phyloP scores from a whole-genome alignment of 2,888 invertebrate genomes.

The Tachina fera region DNA sequence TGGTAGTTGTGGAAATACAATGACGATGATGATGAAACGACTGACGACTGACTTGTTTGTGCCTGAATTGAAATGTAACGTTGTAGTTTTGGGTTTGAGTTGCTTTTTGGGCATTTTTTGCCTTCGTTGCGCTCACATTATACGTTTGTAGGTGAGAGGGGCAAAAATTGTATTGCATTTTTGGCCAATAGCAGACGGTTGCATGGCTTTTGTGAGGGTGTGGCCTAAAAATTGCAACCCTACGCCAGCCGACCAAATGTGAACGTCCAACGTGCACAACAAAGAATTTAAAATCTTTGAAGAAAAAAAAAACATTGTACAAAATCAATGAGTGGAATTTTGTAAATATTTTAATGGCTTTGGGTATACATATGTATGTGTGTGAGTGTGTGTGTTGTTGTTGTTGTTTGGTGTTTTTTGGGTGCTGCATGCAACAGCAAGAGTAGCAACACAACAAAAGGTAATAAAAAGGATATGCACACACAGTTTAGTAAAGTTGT shows the following conservation, averaged over 20 bases:
- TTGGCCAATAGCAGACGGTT: constrained; percentile 80
- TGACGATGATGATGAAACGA: constrained; percentile 57
- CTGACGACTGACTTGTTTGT: constrained; percentile 64
- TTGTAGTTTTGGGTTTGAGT: constrained; percentile 62
- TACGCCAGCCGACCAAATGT: constrained; percentile 63
- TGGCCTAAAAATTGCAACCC: constrained; percentile 81
- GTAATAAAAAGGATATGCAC: constrained; percentile 64
- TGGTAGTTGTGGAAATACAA: constrained; percentile 40
- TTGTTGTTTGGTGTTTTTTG: constrained; percentile 17
- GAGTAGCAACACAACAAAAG: constrained; percentile 50
- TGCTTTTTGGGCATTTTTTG: constrained; percentile 52
- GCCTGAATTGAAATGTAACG: constrained; percentile 68
- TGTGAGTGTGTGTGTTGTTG: not conserved
- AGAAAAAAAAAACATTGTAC: constrained; percentile 41
- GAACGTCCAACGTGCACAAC: constrained; percentile 68
- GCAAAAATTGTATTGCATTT: constrained; percentile 71
- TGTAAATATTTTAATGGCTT: constrained; percentile 41
- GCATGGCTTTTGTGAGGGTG: constrained; percentile 79
- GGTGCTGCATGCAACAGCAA: constrained; percentile 50
- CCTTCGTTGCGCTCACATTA: constrained; percentile 42
- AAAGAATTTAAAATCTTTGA: constrained; percentile 11
- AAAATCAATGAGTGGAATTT: constrained; percentile 71
- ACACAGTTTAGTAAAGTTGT: constrained; percentile 2
- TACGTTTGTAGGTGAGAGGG: constrained; percentile 47
- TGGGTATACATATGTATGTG: constrained; percentile 4